These are phyloP conservation scores for Tiphia femorata DNA, from an alignment of 2,888 invertebrate species.

Conservation along the genomic window DNA sequence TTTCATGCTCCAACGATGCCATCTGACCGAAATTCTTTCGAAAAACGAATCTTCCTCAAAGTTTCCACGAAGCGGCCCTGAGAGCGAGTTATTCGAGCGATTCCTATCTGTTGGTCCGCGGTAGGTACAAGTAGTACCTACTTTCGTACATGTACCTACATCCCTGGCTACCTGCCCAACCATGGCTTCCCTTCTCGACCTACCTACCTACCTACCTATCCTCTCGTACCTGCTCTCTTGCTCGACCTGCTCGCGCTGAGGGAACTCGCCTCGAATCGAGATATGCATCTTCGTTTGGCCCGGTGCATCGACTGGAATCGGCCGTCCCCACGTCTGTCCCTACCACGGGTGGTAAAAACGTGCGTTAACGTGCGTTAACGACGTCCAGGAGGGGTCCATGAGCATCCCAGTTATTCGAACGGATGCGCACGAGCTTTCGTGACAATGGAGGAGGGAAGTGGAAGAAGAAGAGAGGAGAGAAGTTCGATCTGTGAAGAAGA, in stretches of 20 bases:
- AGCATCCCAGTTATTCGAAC: too few relatives aligned
- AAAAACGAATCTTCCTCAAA: too few relatives aligned
- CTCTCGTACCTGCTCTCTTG: slow-evolving; percentile 4
- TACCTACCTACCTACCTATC: neutral
- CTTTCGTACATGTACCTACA: slow-evolving; percentile 11
- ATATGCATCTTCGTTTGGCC: slow-evolving; percentile 25
- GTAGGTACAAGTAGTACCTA: too few relatives aligned
- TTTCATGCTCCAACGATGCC: slow-evolving; percentile 1
- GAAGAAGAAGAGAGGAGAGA: too few relatives aligned
- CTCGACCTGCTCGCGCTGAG: neutral
- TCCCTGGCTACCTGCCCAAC: neutral
- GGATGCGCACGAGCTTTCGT: too few relatives aligned
- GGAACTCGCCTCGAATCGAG: neutral
- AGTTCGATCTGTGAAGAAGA: too few relatives aligned
- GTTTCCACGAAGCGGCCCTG: too few relatives aligned
- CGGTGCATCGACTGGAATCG: neutral
- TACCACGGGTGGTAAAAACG: neutral
- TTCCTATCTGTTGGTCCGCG: too few relatives aligned
- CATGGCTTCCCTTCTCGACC: slow-evolving; percentile 1
- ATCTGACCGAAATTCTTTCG: too few relatives aligned
- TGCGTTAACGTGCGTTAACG: neutral
- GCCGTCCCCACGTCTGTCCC: slow-evolving; percentile 19
- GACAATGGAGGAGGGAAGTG: too few relatives aligned
- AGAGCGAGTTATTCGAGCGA: neutral
- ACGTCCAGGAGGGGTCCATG: neutral